Base-by-base conservation (phyloP, 1,140 invertebrate species). In the Philotrypesis tridentata region DNA sequence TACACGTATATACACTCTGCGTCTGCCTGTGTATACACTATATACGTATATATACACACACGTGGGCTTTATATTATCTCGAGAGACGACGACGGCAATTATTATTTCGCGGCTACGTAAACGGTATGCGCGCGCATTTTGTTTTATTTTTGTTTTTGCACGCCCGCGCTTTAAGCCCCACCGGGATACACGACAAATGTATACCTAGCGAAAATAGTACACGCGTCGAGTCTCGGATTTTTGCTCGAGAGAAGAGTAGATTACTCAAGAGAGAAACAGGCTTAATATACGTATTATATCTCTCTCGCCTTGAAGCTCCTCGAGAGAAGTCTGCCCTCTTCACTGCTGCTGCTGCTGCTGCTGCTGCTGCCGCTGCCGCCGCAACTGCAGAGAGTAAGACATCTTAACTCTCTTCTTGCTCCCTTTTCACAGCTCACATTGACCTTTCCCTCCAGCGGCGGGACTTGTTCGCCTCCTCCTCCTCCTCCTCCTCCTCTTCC, bases 381-480 rank as follows among this genome's bases (percentile, higher is more conserved):
- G 33, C 4, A 5, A 9, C 33, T 37, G 33, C 33, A 9, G 67
- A 67, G 70, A 85, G 67, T 85, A 71, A 83, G 79, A 85, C 70
- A 74, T 85, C 77, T 82, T 81, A n/a, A 72, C 80, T 84, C 77
- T 84, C 48, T 17, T 84, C 70, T 73, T 75, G 48, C 82, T 77
- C 70, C 61, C 79, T 83, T 77, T 82, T 65, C 17, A 7, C 61
- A 43, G 0, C 40, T 86, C 84, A 65, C 85, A 83, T 87, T 87
- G 85, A 87, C 86, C 86, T 86, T 84, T 84, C 78, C 17, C 55
- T 65, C 65, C 21, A 70, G 67, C 68, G 37, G 67, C 67, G 40
- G 9, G 9, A 71, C 21, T 61, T 40, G n/a, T 61, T 9, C 29
- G 31, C 17, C 7, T 75, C 55, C 27, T 25, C 27, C 23, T 75